A percentile compares a stretch with the other conserved stretches of the same genome.
phyloP scores from a whole-genome alignment of 2,888 invertebrate species.

The Agriopis leucophaearia region DNA sequence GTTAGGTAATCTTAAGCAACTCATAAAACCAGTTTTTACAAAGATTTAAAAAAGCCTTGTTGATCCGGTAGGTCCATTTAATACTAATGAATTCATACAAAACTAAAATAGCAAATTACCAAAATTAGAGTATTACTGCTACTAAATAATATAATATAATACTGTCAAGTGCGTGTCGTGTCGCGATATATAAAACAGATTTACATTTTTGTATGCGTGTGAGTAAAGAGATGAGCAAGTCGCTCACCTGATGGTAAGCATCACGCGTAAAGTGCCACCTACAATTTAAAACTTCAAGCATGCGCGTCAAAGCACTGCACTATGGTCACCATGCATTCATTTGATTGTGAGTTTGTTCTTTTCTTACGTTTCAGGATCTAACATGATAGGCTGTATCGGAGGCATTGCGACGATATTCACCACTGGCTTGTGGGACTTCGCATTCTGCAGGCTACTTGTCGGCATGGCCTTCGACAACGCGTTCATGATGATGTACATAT shows the following conservation, averaged over 20 bases:
- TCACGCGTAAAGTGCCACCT: too few relatives aligned
- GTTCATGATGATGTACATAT: slow-evolving; percentile 96
- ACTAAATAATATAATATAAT: neutral
- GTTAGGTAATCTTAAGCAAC: neutral
- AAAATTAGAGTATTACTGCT: neutral
- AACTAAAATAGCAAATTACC: neutral
- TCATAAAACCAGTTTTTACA: slow-evolving; percentile 5
- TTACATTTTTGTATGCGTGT: too few relatives aligned
- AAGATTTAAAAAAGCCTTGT: neutral
- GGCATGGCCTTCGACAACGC: slow-evolving; percentile 95
- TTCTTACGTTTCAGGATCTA: slow-evolving; percentile 82
- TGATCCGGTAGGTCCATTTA: neutral
- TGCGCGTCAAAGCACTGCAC: too few relatives aligned
- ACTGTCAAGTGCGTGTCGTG: too few relatives aligned
- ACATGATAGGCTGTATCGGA: slow-evolving; percentile 89
- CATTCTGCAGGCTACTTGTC: slow-evolving; percentile 92
- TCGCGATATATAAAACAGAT: too few relatives aligned
- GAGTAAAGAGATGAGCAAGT: too few relatives aligned
- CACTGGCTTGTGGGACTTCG: slow-evolving; percentile 91
- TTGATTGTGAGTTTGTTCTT: neutral
- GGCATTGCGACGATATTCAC: slow-evolving; percentile 91
- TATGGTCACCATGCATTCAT: neutral
- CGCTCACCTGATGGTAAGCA: too few relatives aligned
- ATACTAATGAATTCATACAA: too few relatives aligned
- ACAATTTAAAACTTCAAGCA: too few relatives aligned